Evolutionary conservation across 2,113 vertebrate genomes (phyloP).

Genomic region (Strigops habroptila): DNA sequence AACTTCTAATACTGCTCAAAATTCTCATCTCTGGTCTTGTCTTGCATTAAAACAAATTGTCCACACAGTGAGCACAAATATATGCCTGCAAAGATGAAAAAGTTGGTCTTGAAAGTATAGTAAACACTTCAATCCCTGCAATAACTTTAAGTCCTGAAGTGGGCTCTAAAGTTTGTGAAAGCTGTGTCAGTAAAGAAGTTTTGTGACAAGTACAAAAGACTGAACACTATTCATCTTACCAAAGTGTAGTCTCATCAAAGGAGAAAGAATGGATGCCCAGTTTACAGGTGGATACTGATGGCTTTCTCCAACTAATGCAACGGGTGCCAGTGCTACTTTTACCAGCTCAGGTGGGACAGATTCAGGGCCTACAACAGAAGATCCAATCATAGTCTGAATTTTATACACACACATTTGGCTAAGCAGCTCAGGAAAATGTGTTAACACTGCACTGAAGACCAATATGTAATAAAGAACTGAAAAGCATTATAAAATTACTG

Average conservation of each 20-base stretch:
- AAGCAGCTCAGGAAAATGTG: neutral
- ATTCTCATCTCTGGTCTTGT: neutral
- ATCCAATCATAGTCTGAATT: neutral
- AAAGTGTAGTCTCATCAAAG: conserved; percentile 91
- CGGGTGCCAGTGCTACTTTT: conserved; percentile 77
- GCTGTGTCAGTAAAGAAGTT: neutral
- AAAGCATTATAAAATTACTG: neutral
- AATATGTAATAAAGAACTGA: neutral
- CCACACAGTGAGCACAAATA: neutral
- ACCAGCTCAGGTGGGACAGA: conserved; percentile 71
- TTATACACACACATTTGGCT: neutral
- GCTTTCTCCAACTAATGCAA: conserved; percentile 78
- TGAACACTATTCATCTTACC: conserved; percentile 71
- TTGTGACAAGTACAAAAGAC: neutral
- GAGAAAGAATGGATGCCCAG: conserved; percentile 88
- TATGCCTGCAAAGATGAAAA: neutral
- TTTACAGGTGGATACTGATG: conserved; percentile 92
- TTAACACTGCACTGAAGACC: neutral
- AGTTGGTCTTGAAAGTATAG: neutral
- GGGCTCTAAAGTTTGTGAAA: neutral
- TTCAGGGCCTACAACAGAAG: conserved; percentile 82
- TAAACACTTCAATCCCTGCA: neutral
- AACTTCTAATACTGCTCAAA: neutral
- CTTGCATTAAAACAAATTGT: neutral
- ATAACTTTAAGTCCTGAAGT: neutral